A percentile compares a stretch with the other conserved stretches of the same genome.
Evolutionary conservation across 2,888 invertebrate genomes (phyloP).

Genomic region (Exocentrus adspersus): DNA sequence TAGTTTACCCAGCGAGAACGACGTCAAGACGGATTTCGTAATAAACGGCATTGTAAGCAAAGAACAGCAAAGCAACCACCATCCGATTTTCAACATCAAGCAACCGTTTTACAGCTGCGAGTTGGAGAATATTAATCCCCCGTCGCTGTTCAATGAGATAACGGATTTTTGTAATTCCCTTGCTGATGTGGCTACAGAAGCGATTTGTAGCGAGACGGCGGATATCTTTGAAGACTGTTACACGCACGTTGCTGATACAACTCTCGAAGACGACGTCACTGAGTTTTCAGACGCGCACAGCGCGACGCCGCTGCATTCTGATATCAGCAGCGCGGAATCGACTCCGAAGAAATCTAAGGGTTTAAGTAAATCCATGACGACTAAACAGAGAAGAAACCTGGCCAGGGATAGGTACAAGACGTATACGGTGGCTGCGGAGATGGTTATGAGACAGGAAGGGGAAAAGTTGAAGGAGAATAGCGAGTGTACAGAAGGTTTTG

Average conservation of each 20-base stretch:
- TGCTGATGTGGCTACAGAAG: conserved; percentile 67
- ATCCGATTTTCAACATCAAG: conserved; percentile 56
- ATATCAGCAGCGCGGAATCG: conserved; percentile 78
- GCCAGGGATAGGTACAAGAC: conserved; percentile 85
- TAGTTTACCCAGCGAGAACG: conserved; percentile 77
- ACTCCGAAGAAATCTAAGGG: conserved; percentile 73
- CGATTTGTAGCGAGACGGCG: conserved; percentile 69
- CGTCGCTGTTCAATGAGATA: conserved; percentile 76
- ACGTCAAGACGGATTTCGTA: conserved; percentile 62
- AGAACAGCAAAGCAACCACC: conserved; percentile 37
- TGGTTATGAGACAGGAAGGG: conserved; percentile 65
- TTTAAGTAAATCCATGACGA: conserved; percentile 69
- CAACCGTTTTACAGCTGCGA: conserved; percentile 66
- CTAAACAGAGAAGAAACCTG: conserved; percentile 79
- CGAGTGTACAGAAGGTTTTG: conserved; percentile 47
- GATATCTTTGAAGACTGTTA: conserved; percentile 63
- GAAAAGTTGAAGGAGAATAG: conserved; percentile 42
- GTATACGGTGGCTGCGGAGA: conserved; percentile 78
- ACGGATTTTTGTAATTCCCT: conserved; percentile 67
- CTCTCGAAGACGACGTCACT: conserved; percentile 59
- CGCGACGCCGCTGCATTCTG: conserved; percentile 74
- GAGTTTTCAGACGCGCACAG: conserved; percentile 66
- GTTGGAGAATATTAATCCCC: conserved; percentile 76
- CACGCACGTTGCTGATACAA: conserved; percentile 66
- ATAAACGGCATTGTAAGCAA: conserved; percentile 58